Conservation (phyloP, 2,888 invertebrate genomes). For the Scaptomyza parva region DNA sequence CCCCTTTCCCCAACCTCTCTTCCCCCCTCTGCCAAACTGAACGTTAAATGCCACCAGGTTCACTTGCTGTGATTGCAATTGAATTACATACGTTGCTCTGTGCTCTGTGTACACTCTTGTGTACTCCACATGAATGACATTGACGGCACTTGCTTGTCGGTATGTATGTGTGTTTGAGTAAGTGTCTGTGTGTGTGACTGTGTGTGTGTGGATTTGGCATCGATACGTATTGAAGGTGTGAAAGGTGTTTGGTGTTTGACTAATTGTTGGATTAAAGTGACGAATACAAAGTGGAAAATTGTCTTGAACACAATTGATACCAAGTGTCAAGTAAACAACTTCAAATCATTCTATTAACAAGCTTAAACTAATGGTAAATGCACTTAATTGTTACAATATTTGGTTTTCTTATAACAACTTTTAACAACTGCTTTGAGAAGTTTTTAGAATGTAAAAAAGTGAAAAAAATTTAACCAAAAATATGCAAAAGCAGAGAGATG, state of each 20-base stretch:
- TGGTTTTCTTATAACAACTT: not conserved
- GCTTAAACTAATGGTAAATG: not conserved
- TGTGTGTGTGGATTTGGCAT: conserved; percentile 41
- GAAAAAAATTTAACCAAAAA: not conserved
- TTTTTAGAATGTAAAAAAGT: not conserved
- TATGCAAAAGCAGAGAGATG: no score
- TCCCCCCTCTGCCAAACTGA: conserved; percentile 29
- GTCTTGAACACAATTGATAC: conserved; percentile 12
- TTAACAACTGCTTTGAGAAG: no score
- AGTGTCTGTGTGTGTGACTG: conserved; percentile 6
- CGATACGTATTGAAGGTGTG: conserved; percentile 66
- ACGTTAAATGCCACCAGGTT: conserved; percentile 74
- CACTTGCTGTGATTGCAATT: conserved; percentile 76
- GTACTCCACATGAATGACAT: conserved; percentile 3
- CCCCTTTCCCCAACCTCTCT: not conserved
- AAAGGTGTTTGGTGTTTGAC: conserved; percentile 82
- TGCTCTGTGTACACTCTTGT: conserved; percentile 19
- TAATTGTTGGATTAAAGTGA: conserved; percentile 78
- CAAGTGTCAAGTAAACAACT: not conserved
- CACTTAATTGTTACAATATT: not conserved
- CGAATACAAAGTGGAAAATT: conserved; percentile 65
- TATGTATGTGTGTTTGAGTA: conserved; percentile 1
- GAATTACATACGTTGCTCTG: conserved; percentile 67
- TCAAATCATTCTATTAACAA: not conserved
- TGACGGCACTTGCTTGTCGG: not conserved